Percentiles rank a stretch among this genome's conserved stretches.
Conservation (phyloP, 2,797 vertebrate genomes). For the Hippoglossus hippoglossus region DNA sequence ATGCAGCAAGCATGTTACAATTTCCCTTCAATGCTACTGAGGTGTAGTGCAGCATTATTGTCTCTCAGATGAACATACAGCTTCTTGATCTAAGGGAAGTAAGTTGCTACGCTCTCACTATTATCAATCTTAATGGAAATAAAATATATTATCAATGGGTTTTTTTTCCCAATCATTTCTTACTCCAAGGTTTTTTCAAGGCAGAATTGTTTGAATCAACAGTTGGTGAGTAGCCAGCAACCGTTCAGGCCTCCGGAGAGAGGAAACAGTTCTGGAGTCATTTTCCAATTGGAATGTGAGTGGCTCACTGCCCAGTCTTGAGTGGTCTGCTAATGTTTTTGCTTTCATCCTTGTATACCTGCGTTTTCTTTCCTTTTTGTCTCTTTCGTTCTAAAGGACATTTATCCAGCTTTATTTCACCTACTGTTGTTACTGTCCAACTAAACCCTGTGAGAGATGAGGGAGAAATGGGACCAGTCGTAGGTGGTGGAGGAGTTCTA, state of each 20-base stretch:
- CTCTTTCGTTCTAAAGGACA: conserved; percentile 1
- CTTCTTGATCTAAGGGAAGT: too few relatives aligned
- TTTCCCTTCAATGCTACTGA: too few relatives aligned
- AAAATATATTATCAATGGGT: too few relatives aligned
- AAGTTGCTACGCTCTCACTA: too few relatives aligned
- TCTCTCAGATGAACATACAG: too few relatives aligned
- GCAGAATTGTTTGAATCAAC: conserved; percentile 36
- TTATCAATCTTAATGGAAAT: too few relatives aligned
- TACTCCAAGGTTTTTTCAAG: conserved; percentile 17
- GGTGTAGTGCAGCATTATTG: too few relatives aligned
- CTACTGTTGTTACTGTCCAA: background rate
- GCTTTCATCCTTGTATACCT: conserved; percentile 34
- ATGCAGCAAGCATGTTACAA: too few relatives aligned
- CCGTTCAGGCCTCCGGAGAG: conserved; percentile 12
- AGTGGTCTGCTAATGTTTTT: conserved; percentile 17
- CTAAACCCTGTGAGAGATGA: background rate
- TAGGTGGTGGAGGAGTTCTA: too few relatives aligned
- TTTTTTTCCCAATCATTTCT: background rate
- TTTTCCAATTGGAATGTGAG: conserved; percentile 34
- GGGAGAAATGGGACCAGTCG: too few relatives aligned
- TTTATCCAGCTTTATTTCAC: conserved; percentile 1
- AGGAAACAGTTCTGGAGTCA: conserved; percentile 25
- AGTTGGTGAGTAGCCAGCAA: conserved; percentile 28
- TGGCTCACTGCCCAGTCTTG: conserved; percentile 15
- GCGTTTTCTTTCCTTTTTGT: conserved; percentile 18